Evolutionary conservation across 2,888 invertebrate species (phyloP).

Genomic region (Drosophila ustulata): DNA sequence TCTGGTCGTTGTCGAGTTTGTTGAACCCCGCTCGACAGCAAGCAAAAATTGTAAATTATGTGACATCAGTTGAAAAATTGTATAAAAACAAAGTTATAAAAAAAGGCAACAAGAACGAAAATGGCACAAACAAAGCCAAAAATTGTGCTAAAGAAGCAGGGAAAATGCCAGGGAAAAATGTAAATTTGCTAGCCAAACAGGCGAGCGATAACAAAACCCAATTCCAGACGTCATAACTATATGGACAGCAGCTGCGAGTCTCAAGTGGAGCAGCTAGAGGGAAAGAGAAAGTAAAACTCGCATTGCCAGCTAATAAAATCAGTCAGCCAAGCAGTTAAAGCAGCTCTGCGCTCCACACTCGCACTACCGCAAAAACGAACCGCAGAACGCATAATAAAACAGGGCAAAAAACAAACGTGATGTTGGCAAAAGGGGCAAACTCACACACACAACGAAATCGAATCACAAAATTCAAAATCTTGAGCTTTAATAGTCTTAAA

Average conservation of each 20-base stretch:
- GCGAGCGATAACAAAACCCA: conserved; percentile 46
- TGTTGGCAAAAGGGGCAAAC: neutral
- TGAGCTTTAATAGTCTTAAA: conserved; percentile 9
- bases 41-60: conserved; percentile 60
- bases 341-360: conserved; percentile 13
- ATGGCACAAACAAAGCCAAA: conserved; percentile 36
- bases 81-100: conserved; percentile 74
- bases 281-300: neutral
- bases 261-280: neutral
- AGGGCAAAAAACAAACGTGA: conserved; percentile 16
- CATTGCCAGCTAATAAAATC: conserved; percentile 70
- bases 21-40: conserved; percentile 48
- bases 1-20: conserved; percentile 33
- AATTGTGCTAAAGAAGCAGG: conserved; percentile 24
- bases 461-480: neutral
- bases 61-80: conserved; percentile 63
- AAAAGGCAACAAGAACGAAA: conserved; percentile 36
- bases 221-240: conserved; percentile 59
- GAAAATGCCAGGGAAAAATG: conserved; percentile 47
- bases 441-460: neutral
- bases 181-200: conserved; percentile 52
- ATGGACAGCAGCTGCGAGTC: conserved; percentile 27
- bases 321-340: conserved; percentile 55
- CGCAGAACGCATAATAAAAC: conserved; percentile 21
- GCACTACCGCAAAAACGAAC: conserved; percentile 1